These are phyloP conservation scores for Anarsia innoxiella DNA, from an alignment of 2,888 invertebrate species.

Conservation along the genomic window DNA sequence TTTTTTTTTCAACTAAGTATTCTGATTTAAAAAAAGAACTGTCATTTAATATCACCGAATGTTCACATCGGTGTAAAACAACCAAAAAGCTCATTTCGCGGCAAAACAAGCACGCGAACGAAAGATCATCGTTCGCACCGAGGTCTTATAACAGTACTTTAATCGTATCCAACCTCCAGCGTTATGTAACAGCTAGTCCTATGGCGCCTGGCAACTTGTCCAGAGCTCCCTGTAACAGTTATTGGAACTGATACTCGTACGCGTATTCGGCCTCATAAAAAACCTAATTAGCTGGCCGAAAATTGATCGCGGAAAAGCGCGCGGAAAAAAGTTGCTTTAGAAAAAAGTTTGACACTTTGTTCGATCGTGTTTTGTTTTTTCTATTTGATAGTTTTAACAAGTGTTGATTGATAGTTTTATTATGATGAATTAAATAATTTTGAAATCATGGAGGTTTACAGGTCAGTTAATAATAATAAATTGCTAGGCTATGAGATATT, in stretches of 20 bases:
- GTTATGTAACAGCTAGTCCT: slow-evolving; percentile 69
- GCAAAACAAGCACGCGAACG: slow-evolving; percentile 62
- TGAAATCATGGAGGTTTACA: too few species aligned
- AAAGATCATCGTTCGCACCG: slow-evolving; percentile 68
- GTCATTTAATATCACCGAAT: too few species aligned
- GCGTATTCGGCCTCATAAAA: slow-evolving; percentile 3
- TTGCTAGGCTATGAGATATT: too few species aligned
- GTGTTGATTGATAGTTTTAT: too few species aligned
- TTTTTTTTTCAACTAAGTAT: too few species aligned
- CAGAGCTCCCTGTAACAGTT: slow-evolving; percentile 7
- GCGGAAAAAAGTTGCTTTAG: too few species aligned
- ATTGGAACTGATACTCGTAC: slow-evolving; percentile 7
- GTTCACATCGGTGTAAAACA: slow-evolving; percentile 38
- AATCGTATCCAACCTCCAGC: slow-evolving; percentile 53
- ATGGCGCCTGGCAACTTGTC: slow-evolving; percentile 39
- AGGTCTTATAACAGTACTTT: slow-evolving; percentile 73
- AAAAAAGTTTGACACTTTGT: slow-evolving; percentile 4
- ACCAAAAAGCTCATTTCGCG: slow-evolving; percentile 63
- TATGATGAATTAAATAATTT: too few species aligned
- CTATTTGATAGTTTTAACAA: too few species aligned
- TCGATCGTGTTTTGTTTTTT: not conserved
- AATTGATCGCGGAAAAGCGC: too few species aligned
- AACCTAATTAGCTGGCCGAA: slow-evolving; percentile 3
- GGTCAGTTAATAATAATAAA: too few species aligned
- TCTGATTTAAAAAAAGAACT: too few species aligned